Evolutionary conservation across 1,140 invertebrate species (phyloP), one percentile per base, ranked within the genome.

Genomic region (Macrotrachela quadricornifera): DNA sequence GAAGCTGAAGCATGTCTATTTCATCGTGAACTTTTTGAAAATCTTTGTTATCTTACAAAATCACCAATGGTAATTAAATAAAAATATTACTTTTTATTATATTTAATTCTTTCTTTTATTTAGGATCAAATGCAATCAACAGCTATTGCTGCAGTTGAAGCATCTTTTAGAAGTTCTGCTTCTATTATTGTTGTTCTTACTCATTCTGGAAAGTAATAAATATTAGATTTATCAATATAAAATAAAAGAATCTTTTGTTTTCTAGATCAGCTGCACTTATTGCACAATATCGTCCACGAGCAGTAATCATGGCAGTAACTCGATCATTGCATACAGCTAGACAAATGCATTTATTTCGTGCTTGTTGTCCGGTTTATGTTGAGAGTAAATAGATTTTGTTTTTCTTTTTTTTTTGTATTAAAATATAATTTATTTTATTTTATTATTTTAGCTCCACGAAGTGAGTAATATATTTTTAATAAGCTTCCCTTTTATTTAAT

Each of bases 1-100:
- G 92, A 99, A 73, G 92, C 92, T 0, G 94, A 99, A 69, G 83
- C 88, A 15, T 91, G 88, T 10, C 78, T 97, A 54, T 96, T 87
- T 80, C 87, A 96, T 59, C 80, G 78, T 56, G 83, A 88, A 67
- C 75, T 90, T 18, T 95, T 94, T 68, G 77, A 75, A 51, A 91
- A 97, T 63, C 73, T 97, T 12, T 72, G 77, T 1, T 69, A 67
- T 48, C 77, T 82, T 73, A 79, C 79, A 13, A 63, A 73, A 6
- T 38, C 42, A 37, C 46, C 41, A 8, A 4, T 30, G 21, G 21
- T 30, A 30, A 30, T 4, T 4, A 4, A 30, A 30, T 30, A 30
- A 8, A 8, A 30, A 30, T 4, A 30, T 30, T 30, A 8, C 2
- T 4, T 30, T 30, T 8, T 30, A 4, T 8, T 30, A 8, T 30